Evolutionary conservation across 1,140 invertebrate species (phyloP).

Genomic region (Drosophila rhopaloa): DNA sequence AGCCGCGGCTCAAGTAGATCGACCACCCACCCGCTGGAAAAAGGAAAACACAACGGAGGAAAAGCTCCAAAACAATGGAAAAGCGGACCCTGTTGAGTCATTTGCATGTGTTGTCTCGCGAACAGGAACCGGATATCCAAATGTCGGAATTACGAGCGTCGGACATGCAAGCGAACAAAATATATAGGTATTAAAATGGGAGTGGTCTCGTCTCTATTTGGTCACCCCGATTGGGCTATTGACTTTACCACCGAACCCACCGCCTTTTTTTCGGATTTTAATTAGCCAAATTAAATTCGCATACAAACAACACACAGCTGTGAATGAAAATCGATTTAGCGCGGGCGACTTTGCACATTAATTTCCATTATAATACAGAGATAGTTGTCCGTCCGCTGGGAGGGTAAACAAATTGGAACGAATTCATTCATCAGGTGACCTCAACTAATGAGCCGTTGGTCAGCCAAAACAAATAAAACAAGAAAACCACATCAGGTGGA

Average conservation of each 20-base stretch:
- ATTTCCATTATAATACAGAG: slow-evolving; percentile 37
- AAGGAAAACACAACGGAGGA: slow-evolving; percentile 1
- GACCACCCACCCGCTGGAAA: slow-evolving; percentile 14
- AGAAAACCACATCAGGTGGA: slow-evolving; percentile 12
- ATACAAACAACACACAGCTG: slow-evolving; percentile 18
- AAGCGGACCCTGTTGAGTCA: slow-evolving; percentile 30
- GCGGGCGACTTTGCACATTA: slow-evolving; percentile 32
- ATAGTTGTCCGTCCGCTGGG: slow-evolving; percentile 14
- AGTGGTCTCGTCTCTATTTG: slow-evolving; percentile 35
- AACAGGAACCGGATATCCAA: slow-evolving; percentile 46
- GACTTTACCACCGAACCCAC: slow-evolving; percentile 14
- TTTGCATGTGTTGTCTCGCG: slow-evolving; percentile 32
- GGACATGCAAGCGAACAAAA: slow-evolving; percentile 35
- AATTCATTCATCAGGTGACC: slow-evolving; percentile 55
- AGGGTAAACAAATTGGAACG: slow-evolving; percentile 47
- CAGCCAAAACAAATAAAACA: slow-evolving; percentile 14
- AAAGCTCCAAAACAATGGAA: slow-evolving; percentile 3
- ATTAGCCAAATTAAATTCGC: slow-evolving; percentile 74
- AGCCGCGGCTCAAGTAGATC: slow-evolving; percentile 21
- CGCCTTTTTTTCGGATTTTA: slow-evolving; percentile 48
- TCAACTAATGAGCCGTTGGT: slow-evolving; percentile 20
- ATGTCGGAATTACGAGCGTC: slow-evolving; percentile 33
- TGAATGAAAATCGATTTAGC: slow-evolving; percentile 55
- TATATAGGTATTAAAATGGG: slow-evolving; percentile 1
- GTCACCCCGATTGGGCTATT: slow-evolving; percentile 52